A percentile compares a stretch with the other conserved stretches of the same genome.
Evolutionary conservation across 2,113 vertebrate genomes (phyloP).

Genomic region (Neotragus pygmaeus): DNA sequence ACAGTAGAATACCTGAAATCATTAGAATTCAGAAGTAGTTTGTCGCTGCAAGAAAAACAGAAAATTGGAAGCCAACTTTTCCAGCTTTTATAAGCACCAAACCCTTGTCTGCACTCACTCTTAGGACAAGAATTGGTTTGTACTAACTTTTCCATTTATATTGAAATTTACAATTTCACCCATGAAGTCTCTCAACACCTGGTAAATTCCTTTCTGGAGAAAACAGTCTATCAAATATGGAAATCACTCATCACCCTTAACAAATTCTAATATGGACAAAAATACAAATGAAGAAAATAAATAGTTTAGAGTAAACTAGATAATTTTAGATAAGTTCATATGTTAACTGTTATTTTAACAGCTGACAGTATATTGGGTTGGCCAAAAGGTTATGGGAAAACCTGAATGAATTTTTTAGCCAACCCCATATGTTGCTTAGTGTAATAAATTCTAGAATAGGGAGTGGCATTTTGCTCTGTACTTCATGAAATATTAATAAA

Average conservation of each 20-base stretch:
- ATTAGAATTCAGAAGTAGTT: conserved; percentile 16
- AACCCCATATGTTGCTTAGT: background rate
- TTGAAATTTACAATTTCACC: conserved; percentile 20
- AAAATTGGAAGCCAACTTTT: background rate
- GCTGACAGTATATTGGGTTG: background rate
- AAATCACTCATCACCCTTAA: background rate
- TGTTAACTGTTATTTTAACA: conserved; percentile 8
- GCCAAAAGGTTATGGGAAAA: background rate
- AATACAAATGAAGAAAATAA: background rate
- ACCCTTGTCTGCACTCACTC: background rate
- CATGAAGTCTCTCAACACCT: conserved; percentile 8
- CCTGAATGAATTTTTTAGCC: background rate
- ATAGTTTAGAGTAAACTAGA: background rate
- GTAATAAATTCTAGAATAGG: background rate
- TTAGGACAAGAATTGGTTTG: background rate
- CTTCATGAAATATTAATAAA: background rate
- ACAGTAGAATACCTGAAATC: background rate
- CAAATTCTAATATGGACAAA: background rate
- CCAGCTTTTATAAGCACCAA: background rate
- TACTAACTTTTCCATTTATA: conserved; percentile 23
- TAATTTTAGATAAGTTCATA: background rate
- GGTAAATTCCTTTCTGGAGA: background rate
- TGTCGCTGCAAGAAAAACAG: background rate
- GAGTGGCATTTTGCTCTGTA: background rate
- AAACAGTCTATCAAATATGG: background rate